Percentiles rank a stretch among this genome's conserved stretches.
Conservation (phyloP, 2,113 vertebrate species). For the Nannobrachium achirus region DNA sequence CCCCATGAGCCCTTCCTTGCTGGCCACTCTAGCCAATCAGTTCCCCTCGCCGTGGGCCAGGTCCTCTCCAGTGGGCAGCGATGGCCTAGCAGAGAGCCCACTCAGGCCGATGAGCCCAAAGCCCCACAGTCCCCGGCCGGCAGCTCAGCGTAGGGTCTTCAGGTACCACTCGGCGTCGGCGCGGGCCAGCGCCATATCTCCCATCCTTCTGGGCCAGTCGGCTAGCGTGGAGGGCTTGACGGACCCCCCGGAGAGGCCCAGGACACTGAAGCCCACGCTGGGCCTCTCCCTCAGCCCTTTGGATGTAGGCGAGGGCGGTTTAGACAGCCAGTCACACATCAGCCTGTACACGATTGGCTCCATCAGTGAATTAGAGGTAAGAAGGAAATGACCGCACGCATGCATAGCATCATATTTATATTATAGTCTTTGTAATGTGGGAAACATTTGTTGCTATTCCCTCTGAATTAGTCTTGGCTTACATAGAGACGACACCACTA, state of each 20-base stretch:
- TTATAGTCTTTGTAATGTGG: too few relatives aligned
- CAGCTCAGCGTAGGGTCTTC: conserved; percentile 65
- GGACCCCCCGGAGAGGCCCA: conserved; percentile 77
- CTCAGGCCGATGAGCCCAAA: conserved; percentile 87
- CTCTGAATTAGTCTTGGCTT: too few relatives aligned
- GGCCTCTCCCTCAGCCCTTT: conserved; percentile 75
- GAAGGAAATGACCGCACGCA: conserved; percentile 33
- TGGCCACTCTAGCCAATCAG: conserved; percentile 27
- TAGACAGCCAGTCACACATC: conserved; percentile 73
- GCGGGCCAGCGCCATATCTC: conserved; percentile 72
- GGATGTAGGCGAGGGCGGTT: conserved; percentile 70
- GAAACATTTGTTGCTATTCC: too few relatives aligned
- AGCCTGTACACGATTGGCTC: conserved; percentile 75
- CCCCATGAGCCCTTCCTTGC: conserved; percentile 52
- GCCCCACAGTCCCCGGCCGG: conserved; percentile 78
- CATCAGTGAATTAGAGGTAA: conserved; percentile 83
- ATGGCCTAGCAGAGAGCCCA: conserved; percentile 71
- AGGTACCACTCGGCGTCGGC: conserved; percentile 50
- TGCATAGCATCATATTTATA: not conserved
- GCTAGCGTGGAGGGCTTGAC: conserved; percentile 61
- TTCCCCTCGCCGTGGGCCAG: conserved; percentile 44
- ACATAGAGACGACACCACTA: too few relatives aligned
- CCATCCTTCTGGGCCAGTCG: conserved; percentile 79
- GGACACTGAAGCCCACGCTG: conserved; percentile 78
- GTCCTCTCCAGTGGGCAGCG: conserved; percentile 51